A percentile compares a stretch with the other conserved stretches of the same genome.
These are phyloP conservation scores for Ctenopoma kingsleyae DNA, from an alignment of 2,797 vertebrate species.

Conservation along the genomic window DNA sequence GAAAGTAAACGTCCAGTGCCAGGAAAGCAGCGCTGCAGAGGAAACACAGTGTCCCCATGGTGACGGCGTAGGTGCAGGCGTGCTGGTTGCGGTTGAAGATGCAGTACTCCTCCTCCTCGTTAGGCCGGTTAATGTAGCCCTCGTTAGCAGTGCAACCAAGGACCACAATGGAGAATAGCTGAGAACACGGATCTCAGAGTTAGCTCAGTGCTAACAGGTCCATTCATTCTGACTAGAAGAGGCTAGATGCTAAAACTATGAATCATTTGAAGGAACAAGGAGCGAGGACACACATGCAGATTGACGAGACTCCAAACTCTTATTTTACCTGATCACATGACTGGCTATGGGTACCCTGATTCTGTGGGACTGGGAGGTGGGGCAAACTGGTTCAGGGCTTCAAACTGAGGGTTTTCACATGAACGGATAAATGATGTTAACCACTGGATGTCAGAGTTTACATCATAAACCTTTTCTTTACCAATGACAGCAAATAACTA, in stretches of 20 bases:
- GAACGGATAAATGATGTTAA: too few relatives aligned
- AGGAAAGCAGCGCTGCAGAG: conserved; percentile 42
- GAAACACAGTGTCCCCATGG: conserved; percentile 44
- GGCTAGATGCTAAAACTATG: neutral
- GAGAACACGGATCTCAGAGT: neutral
- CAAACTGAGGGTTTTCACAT: too few relatives aligned
- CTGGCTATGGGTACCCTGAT: too few relatives aligned
- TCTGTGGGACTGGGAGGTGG: too few relatives aligned
- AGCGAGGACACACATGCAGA: too few relatives aligned
- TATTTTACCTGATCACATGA: too few relatives aligned
- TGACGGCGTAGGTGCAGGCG: conserved; percentile 32
- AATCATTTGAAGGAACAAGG: too few relatives aligned
- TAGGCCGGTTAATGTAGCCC: conserved; percentile 47
- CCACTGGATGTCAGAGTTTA: too few relatives aligned
- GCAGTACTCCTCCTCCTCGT: conserved; percentile 44
- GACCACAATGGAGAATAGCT: conserved; percentile 56
- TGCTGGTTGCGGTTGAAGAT: conserved; percentile 58
- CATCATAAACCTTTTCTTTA: too few relatives aligned
- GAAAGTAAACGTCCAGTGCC: conserved; percentile 53
- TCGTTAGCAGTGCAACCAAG: conserved; percentile 52
- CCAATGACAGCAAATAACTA: too few relatives aligned
- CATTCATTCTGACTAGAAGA: neutral
- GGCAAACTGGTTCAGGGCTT: too few relatives aligned
- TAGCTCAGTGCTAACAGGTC: conserved; percentile 6
- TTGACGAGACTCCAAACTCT: too few relatives aligned